Evolutionary conservation across 1,140 invertebrate genomes (phyloP), one percentile per base, ranked within the genome.

Genomic region (Chelonus insularis): DNA sequence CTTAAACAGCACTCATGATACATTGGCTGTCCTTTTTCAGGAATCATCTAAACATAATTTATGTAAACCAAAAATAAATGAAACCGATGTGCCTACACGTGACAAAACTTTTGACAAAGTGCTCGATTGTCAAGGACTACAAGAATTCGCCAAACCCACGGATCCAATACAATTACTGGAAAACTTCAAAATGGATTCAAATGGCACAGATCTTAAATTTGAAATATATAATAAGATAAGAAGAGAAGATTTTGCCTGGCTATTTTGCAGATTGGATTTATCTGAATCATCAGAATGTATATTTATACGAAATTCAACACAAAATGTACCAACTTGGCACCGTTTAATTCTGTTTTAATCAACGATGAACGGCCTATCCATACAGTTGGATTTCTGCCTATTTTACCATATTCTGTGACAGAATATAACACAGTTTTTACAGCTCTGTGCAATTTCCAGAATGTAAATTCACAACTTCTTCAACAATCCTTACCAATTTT

Each of bases 1-100:
- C 6, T 21, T 60, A 11, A 50, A 65, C 20, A 52, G 45, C 6
- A 65, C 55, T 1, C 60, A 68, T 20, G 63, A 63, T 39, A 65
- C 66, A 1, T 56, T 64, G 1, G 29, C 34, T 18, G 57, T 62
- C 12, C 12, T 62, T 4, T 45, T 57, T 41, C 55, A 57, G 23
- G 11, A 23, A 3, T 2, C 43, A 25, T 57, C 55, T 1, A 18
- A n/a, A 14, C 20, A 23, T 21, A 12, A 12, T 4, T 8, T 25
- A 9, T 7, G 12, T 5, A 57, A 57, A n/a, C 55, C 55, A 29
- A 43, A 45, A 43, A 57, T 43, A n/a, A 29, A 20, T 1, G 55
- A 57, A 29, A 32, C 37, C n/a, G 9, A 7, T 11, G 55, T 62
- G 4, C 12, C 39, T 32, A 25, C 12, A 23, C 23, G 36, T 41